Evolutionary conservation across 2,888 invertebrate genomes (phyloP), one percentile per base, ranked within the genome.

Genomic region (Rambutsinella grinnellia): DNA sequence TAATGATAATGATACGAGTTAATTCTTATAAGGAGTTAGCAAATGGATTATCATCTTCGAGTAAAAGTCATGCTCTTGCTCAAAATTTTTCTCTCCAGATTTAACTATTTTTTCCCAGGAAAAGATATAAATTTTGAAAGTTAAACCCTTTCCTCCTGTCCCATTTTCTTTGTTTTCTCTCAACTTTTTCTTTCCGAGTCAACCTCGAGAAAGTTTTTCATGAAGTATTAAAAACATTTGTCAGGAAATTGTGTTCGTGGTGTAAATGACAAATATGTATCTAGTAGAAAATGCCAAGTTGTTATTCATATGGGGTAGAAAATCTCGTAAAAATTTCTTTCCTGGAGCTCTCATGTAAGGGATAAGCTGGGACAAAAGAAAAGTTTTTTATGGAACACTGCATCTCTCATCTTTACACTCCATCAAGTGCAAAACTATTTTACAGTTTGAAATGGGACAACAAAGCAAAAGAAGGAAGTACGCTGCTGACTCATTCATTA

Each of bases 331-430:
- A 36, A 36, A 36, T 36, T 5, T 36, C 13, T 36, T 36, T 36
- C 36, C 36, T 36, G 36, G 5, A 8, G 5, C 13, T 13, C 36
- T 36, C 36, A 36, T 8, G 36, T 36, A 5, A 5, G 36, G 6
- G 36, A 36, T 36, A 36, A 36, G 36, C 13, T 36, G 36, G 36
- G 36, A 36, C 13, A 36, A 66, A 46, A 24, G 24, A 44, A 57
- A 28, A 65, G 24, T 15, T 54, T 69, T 71, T 71, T 71, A 71
- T 65, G 58, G 58, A n/a, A 57, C 51, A 65, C 15, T 71, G 69
- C 60, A 61, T 57, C 65, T 19, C 47, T 19, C 47, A 17, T n/a
- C 54, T 49, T 51, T 60, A 49, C 68, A 68, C 51, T 58, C 49
- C 51, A 68, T 60, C 68, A 68, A 68, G 47, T 68, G 60, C 51